Evolutionary conservation across 2,113 vertebrate species (phyloP), one percentile per base, ranked within the genome.

Genomic region (Columbina picui): DNA sequence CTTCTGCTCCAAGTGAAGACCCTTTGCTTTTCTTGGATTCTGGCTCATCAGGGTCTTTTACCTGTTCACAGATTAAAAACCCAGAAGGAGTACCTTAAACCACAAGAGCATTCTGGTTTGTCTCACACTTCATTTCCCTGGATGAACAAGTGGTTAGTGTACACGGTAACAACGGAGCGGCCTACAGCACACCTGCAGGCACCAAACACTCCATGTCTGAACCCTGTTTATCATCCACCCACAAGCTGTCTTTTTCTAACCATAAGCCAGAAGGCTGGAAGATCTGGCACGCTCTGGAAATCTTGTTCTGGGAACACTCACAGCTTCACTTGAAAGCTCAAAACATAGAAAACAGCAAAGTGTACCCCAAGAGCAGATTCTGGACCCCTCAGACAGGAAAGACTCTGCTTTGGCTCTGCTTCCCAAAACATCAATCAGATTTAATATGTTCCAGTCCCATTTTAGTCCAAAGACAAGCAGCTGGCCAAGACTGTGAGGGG

Each of bases 11-110:
- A 50, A 53, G 55, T 92, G 91, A 90, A 97, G 96, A 43, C 19
- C 36, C 97, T 98, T 98, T 99, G 43, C 90, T 98, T 96, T 98
- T 99, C 97, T 99, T 99, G 83, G 90, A 90, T 49, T 97, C 94
- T 36, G 99, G 99, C 80, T 99, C 99, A 30, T 98, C 99, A 7
- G 88, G 65, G 45, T 98, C 98, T 94, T 98, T 98, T 29, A 67
- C 93, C 99, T 99, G 97, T 69, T 92, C 50, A 52, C 1, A 45
- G 43, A 45, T 45, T 45, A 19, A 6, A 26, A 67, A 69, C 52
- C 0, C 14, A 4, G 23, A 94, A 75, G 9, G 59, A 91, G 20
- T 84, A 85, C 18, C 26, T 55, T 87, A 76, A 85, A 87, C 3
- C 23, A 55, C 26, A 78, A 65, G 32, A 81, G 23, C 71, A 10